Evolutionary conservation across 2,113 vertebrate species (phyloP).

Genomic region (Pangasianodon hypophthalmus): DNA sequence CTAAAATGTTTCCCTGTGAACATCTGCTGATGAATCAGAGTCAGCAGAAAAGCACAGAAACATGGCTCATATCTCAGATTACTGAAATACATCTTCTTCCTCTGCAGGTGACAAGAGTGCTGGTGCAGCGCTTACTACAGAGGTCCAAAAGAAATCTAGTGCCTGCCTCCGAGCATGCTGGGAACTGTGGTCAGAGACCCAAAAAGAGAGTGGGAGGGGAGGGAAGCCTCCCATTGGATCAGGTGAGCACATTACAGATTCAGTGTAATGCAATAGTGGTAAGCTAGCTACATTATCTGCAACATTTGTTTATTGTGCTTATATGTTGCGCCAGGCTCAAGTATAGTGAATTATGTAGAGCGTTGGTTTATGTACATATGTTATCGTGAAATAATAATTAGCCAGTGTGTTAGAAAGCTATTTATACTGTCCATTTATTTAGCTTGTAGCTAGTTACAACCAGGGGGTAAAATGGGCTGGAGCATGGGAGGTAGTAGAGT

Average conservation of each 20-base stretch:
- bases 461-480: too few species aligned
- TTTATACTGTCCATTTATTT: background rate
- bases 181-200: constrained; percentile 71
- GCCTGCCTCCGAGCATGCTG: constrained; percentile 69
- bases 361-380: background rate
- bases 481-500: too few species aligned
- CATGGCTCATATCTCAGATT: background rate
- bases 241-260: constrained; percentile 62
- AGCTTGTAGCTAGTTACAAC: background rate
- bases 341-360: background rate
- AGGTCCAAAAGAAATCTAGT: constrained; percentile 83
- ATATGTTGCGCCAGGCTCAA: too few species aligned
- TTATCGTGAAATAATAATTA: background rate
- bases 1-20: background rate
- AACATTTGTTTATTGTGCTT: background rate
- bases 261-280: background rate
- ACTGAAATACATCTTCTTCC: background rate
- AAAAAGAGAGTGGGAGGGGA: constrained; percentile 74
- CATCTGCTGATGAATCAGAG: background rate
- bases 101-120: constrained; percentile 79
- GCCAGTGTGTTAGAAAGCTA: background rate
- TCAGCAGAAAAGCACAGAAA: background rate
- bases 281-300: background rate
- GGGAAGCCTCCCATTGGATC: constrained; percentile 66
- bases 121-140: constrained; percentile 90